A percentile compares a stretch with the other conserved stretches of the same genome.
Conservation (phyloP, 2,888 invertebrate species). For the Apantesis nais region DNA sequence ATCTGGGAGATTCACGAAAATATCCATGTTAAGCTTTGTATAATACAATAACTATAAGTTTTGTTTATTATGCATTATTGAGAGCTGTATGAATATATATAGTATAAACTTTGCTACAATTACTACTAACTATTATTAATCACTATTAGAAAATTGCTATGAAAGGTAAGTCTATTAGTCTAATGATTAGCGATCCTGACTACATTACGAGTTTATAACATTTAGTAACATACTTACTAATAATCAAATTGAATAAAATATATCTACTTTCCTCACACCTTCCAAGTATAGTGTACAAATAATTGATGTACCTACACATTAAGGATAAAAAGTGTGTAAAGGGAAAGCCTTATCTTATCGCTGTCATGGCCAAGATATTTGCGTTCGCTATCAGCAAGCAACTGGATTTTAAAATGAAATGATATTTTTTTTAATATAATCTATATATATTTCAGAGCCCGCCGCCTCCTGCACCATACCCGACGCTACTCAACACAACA, state of each 20-base stretch:
- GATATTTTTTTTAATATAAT: too few relatives aligned
- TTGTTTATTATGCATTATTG: too few relatives aligned
- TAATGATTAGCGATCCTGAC: too few relatives aligned
- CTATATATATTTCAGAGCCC: conserved; percentile 53
- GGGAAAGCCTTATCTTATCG: conserved; percentile 32
- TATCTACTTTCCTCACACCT: neutral
- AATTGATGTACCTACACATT: neutral
- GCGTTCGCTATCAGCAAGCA: conserved; percentile 26
- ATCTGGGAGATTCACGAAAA: too few relatives aligned
- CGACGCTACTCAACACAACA: conserved; percentile 57
- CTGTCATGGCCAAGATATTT: conserved; percentile 28
- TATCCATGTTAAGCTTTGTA: too few relatives aligned
- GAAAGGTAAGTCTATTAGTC: too few relatives aligned
- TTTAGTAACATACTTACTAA: neutral
- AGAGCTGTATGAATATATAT: too few relatives aligned
- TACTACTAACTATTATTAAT: too few relatives aligned
- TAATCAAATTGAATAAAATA: too few relatives aligned
- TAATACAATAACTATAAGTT: too few relatives aligned
- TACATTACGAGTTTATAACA: neutral
- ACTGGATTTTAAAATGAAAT: conserved; percentile 25
- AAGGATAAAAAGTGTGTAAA: conserved; percentile 18
- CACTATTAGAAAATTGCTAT: too few relatives aligned
- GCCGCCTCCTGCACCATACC: conserved; percentile 37
- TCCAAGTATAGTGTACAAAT: neutral
- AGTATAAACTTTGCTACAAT: too few relatives aligned